Percentiles rank a stretch among this genome's conserved stretches.
Conservation (phyloP, 2,888 invertebrate species). For the Pterobdella sp. region DNA sequence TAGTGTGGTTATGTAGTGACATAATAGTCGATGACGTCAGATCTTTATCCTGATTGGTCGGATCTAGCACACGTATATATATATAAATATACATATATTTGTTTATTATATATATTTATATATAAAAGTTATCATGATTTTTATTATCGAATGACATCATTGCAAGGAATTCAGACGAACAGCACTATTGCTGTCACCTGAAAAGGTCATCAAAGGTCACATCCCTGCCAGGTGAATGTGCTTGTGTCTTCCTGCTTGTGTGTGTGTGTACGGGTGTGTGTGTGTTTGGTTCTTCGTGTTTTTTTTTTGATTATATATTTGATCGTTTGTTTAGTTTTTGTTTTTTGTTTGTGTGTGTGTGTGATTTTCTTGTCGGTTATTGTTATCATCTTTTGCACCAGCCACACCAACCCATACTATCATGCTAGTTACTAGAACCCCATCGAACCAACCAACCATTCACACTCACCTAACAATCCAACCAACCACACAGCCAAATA, state of each 20-base stretch:
- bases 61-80: too few relatives aligned
- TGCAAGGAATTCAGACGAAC: background rate
- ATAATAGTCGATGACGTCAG: too few relatives aligned
- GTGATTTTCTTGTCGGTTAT: background rate
- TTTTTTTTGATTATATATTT: background rate
- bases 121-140: background rate
- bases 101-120: too few relatives aligned
- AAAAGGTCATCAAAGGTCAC: background rate
- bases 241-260: background rate
- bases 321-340: background rate
- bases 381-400: too few relatives aligned
- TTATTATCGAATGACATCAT: background rate
- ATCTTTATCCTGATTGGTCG: too few relatives aligned
- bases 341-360: background rate
- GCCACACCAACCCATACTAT: too few relatives aligned
- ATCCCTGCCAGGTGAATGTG: background rate
- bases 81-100: too few relatives aligned
- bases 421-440: too few relatives aligned
- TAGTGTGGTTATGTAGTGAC: too few relatives aligned
- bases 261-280: slow-evolving; percentile 10
- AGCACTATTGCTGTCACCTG: background rate
- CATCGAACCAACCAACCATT: too few relatives aligned
- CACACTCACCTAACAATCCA: too few relatives aligned
- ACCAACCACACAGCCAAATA: too few relatives aligned
- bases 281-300: background rate